Base-by-base conservation (phyloP, 2,888 invertebrate species). In the Cotesia congregata region DNA sequence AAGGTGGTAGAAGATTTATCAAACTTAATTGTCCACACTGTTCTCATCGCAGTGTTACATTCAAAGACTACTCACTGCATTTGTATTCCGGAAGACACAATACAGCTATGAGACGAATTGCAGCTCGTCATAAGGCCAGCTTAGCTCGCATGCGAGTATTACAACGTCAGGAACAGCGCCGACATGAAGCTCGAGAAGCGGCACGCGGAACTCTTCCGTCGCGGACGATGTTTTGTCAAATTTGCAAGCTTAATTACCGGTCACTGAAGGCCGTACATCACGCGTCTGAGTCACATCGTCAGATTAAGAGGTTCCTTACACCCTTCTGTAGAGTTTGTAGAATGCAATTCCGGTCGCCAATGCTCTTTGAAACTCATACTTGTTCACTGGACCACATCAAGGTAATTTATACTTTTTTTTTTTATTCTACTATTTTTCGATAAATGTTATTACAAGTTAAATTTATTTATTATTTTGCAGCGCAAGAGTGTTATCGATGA, bases 301-400 rank as follows among this genome's bases (percentile, higher is more conserved):
- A 94, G 85, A 95, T 96, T 93, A 95, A 95, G 89, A 94, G 95
- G 85, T 96, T 96, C 90, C 91, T 96, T 79, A 94, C 95, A 92
- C 96, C 96, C 1, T 94, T 93, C 89, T 96, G 96, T 85, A 93
- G 94, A 84, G 92, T 94, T 69, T 96, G 96, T 88, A 93, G 94
- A 77, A 90, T 94, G 83, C 92, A 94, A 61, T 96, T 95, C 90
- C 94, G 95, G 83, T 95, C 95, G 81, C 95, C 96, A 12, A 96
- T 96, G 95, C 91, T 94, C 15, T 96, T 94, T 88, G 96, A 96
- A 87, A 94, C 94, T 79, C 96, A 96, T 89, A 93, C 95, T 81
- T 95, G 95, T 86, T 94, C 95, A 0, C 90, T 96, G 81, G 95
- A 95, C 77, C 96, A 96, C 85, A 93, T 96, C 40, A 94, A 94